Conservation (phyloP, 2,113 vertebrate species). For the Pygoscelis antarcticus region DNA sequence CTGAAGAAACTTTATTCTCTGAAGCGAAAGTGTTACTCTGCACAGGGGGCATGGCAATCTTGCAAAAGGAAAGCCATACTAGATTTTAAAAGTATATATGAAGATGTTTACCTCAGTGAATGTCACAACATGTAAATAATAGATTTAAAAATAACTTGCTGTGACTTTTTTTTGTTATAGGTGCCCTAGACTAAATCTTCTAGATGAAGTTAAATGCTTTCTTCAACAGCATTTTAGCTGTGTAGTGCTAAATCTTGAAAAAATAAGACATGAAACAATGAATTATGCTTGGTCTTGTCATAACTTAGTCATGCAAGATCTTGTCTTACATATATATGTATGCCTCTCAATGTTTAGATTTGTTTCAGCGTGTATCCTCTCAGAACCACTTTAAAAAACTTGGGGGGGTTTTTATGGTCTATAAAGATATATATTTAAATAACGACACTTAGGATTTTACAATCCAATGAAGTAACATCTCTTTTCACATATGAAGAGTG, state of each 20-base stretch:
- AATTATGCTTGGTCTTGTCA: background rate
- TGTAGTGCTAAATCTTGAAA: background rate
- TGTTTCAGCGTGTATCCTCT: background rate
- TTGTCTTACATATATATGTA: background rate
- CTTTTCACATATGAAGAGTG: background rate
- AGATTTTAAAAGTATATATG: background rate
- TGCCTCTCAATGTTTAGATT: background rate
- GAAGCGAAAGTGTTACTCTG: background rate
- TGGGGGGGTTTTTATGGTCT: background rate
- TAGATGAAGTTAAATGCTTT: background rate
- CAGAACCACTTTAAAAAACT: background rate
- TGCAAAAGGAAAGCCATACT: background rate
- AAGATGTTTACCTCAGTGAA: background rate
- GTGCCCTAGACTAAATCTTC: background rate
- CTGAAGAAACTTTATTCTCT: background rate
- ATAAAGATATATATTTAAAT: background rate
- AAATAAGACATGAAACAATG: background rate
- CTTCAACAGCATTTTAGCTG: background rate
- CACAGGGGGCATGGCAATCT: accelerated
- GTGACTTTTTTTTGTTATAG: background rate
- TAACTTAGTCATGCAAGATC: background rate
- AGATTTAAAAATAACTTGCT: background rate
- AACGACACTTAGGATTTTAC: background rate
- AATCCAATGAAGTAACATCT: background rate
- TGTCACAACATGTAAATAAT: background rate